Evolutionary conservation across 2,113 vertebrate species (phyloP).

Genomic region (Camarhynchus parvulus): DNA sequence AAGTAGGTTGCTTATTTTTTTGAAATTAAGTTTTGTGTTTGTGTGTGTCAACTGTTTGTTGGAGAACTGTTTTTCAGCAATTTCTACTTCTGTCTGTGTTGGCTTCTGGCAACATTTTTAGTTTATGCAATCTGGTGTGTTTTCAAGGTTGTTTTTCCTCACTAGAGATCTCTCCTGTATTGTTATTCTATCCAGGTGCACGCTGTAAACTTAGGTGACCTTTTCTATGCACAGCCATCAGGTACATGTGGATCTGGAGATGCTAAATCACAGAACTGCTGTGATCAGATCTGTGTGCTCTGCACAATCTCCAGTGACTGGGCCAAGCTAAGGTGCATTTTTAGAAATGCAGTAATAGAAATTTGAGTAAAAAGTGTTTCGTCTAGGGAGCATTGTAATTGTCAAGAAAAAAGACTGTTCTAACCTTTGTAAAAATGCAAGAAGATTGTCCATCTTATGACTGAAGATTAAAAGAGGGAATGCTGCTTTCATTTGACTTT

Average conservation of each 20-base stretch:
- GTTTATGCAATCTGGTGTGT: constrained; percentile 4
- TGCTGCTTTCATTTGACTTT: background rate
- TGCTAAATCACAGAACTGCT: constrained; percentile 13
- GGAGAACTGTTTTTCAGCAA: background rate
- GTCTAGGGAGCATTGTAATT: background rate
- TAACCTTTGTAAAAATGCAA: background rate
- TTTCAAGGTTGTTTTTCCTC: constrained; percentile 33
- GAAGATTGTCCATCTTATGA: background rate
- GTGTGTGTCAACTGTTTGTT: background rate
- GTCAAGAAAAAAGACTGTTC: background rate
- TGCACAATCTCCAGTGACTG: background rate
- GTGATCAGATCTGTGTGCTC: constrained; percentile 38
- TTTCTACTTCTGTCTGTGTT: background rate
- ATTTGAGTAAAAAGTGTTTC: background rate
- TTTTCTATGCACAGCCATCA: background rate
- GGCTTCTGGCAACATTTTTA: background rate
- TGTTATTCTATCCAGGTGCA: background rate
- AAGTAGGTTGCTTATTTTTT: background rate
- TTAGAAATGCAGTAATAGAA: background rate
- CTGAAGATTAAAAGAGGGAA: background rate
- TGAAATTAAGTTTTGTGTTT: background rate
- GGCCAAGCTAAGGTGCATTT: background rate
- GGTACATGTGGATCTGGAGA: constrained; percentile 28
- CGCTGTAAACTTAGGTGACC: background rate
- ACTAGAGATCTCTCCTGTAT: background rate